phyloP scores from a whole-genome alignment of 2,113 vertebrate genomes.

The Misgurnus anguillicaudatus region DNA sequence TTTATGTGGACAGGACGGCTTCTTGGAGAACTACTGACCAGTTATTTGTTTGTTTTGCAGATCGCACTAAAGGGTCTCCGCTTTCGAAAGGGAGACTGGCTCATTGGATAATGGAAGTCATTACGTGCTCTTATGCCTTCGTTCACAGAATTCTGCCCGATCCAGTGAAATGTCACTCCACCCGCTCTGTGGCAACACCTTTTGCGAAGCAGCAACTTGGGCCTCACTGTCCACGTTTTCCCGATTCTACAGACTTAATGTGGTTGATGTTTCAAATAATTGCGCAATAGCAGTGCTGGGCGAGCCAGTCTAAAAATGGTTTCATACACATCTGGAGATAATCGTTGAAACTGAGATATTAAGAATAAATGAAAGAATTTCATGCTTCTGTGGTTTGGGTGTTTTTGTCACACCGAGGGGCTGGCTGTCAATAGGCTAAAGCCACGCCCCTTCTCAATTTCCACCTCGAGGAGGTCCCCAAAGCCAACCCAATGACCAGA shows the following conservation, averaged over 20 bases:
- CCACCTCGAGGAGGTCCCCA: too few species aligned
- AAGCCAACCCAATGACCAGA: too few species aligned
- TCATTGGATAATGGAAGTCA: background rate
- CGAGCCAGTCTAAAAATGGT: too few species aligned
- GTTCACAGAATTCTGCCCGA: background rate
- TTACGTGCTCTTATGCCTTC: background rate
- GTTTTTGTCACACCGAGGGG: too few species aligned
- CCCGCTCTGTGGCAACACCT: background rate
- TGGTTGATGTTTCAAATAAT: background rate
- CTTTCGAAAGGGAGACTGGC: background rate
- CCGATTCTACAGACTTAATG: background rate
- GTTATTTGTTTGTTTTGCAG: conserved; percentile 1
- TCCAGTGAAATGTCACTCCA: background rate
- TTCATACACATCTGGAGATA: too few species aligned
- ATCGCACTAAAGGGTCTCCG: background rate
- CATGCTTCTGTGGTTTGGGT: too few species aligned
- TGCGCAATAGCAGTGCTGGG: background rate
- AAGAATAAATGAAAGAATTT: too few species aligned
- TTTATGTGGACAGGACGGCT: background rate
- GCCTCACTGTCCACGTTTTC: background rate
- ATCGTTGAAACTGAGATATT: too few species aligned
- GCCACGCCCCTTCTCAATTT: too few species aligned
- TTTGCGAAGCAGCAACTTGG: background rate
- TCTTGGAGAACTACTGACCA: background rate
- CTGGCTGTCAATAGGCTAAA: too few species aligned